A percentile compares a stretch with the other conserved stretches of the same genome.
These are phyloP conservation scores for Urocitellus parryii DNA, from an alignment of 2,113 vertebrate species.

Conservation along the genomic window DNA sequence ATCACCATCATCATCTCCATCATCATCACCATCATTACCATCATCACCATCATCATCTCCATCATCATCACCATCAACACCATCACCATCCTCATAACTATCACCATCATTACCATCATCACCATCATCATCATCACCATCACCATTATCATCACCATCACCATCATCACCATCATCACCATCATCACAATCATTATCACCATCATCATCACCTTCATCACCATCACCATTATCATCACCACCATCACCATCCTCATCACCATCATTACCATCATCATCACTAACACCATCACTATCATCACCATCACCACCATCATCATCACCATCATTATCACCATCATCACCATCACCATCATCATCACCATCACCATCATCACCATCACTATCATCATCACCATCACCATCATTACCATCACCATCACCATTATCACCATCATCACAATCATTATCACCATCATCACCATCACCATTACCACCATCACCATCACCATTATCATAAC, in stretches of 20 bases:
- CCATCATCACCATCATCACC: neutral
- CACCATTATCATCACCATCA: neutral
- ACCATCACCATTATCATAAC: too few relatives aligned
- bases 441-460: neutral
- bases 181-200: neutral
- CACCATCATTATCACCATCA: too few relatives aligned
- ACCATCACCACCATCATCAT: too few relatives aligned
- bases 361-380: too few relatives aligned
- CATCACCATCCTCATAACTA: neutral
- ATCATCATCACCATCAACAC: neutral
- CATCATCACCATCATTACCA: too few relatives aligned
- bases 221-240: too few relatives aligned
- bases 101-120: neutral
- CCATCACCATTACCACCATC: too few relatives aligned
- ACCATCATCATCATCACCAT: neutral
- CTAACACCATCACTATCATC: too few relatives aligned
- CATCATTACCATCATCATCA: neutral
- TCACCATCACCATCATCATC: fast-evolving
- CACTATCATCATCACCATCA: too few relatives aligned
- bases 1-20: too few relatives aligned
- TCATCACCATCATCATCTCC: too few relatives aligned
- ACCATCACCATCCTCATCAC: neutral
- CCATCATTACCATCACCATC: neutral
- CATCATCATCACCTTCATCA: neutral
- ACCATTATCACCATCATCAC: neutral